Evolutionary conservation across 2,888 invertebrate species (phyloP).

Genomic region (Drosophila picticornis): DNA sequence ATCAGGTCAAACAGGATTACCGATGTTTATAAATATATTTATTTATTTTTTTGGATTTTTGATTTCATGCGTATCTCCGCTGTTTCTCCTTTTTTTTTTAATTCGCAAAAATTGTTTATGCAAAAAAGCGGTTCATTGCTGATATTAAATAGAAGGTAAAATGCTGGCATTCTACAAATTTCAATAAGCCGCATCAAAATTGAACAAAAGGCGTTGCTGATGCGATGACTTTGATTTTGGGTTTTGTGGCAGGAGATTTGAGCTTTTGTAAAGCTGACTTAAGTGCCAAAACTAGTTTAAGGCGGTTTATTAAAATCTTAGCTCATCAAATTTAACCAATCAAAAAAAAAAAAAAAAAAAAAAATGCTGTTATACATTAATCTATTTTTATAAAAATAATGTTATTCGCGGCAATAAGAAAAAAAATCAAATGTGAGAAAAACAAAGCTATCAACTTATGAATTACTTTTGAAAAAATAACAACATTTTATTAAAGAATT

Average conservation of each 20-base stretch:
- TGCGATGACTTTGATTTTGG: conserved; percentile 9
- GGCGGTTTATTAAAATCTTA: conserved; percentile 19
- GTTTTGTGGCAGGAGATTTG: conserved; percentile 21
- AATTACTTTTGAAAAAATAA: background rate
- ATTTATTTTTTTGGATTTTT: conserved; percentile 5
- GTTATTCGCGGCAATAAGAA: background rate
- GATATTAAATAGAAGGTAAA: conserved; percentile 45
- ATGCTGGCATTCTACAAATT: conserved; percentile 41
- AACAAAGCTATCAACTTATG: background rate
- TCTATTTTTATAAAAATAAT: background rate
- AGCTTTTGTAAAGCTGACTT: conserved; percentile 29
- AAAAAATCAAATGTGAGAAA: background rate
- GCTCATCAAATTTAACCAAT: conserved; percentile 13
- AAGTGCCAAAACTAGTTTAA: conserved; percentile 63
- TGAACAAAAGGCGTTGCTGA: conserved; percentile 9
- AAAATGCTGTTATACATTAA: background rate
- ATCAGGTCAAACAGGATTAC: conserved; percentile 64
- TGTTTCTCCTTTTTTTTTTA: conserved; percentile 8
- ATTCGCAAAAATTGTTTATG: conserved; percentile 59
- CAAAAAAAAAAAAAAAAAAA: background rate
- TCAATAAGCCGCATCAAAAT: conserved; percentile 32
- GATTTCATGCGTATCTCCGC: conserved; percentile 15
- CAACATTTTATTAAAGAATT: background rate
- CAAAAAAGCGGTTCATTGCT: conserved; percentile 62
- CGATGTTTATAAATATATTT: conserved; percentile 29